These are phyloP conservation scores for Conus betulinus DNA, from an alignment of 1,140 invertebrate genomes.

Conservation along the genomic window DNA sequence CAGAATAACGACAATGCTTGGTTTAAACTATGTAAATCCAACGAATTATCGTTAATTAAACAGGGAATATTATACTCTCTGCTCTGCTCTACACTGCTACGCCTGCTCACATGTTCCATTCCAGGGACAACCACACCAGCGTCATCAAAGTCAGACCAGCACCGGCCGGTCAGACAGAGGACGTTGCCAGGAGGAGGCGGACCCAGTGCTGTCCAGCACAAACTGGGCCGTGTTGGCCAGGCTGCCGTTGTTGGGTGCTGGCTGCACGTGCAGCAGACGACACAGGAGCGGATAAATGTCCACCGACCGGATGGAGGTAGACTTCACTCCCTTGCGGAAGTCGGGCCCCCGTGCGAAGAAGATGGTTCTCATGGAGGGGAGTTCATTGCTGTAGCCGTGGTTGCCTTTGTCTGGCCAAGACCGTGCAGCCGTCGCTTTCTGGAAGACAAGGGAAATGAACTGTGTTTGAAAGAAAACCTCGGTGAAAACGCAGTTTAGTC, in stretches of 20 bases:
- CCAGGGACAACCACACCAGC: too few relatives aligned
- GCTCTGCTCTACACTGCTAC: too few relatives aligned
- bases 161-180: too few relatives aligned
- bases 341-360: conserved; percentile 83
- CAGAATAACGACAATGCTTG: too few relatives aligned
- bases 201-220: not conserved
- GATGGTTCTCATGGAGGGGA: conserved; percentile 81
- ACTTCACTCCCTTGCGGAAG: conserved; percentile 77
- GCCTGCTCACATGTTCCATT: too few relatives aligned
- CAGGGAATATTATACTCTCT: too few relatives aligned
- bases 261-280: conserved; percentile 75
- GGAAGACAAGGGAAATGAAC: not conserved
- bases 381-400: conserved; percentile 83
- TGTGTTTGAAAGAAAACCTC: too few relatives aligned
- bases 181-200: not conserved
- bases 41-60: too few relatives aligned
- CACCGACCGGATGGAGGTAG: conserved; percentile 79
- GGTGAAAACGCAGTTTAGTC: too few relatives aligned
- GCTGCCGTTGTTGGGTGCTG: conserved; percentile 62
- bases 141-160: too few relatives aligned
- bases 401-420: conserved; percentile 72
- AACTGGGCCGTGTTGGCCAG: conserved; percentile 26
- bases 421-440: not conserved
- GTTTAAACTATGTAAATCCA: too few relatives aligned
- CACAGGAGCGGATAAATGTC: conserved; percentile 83